A percentile compares a stretch with the other conserved stretches of the same genome.
Evolutionary conservation across 2,888 invertebrate species (phyloP).

Genomic region (Galeruca laticollis): DNA sequence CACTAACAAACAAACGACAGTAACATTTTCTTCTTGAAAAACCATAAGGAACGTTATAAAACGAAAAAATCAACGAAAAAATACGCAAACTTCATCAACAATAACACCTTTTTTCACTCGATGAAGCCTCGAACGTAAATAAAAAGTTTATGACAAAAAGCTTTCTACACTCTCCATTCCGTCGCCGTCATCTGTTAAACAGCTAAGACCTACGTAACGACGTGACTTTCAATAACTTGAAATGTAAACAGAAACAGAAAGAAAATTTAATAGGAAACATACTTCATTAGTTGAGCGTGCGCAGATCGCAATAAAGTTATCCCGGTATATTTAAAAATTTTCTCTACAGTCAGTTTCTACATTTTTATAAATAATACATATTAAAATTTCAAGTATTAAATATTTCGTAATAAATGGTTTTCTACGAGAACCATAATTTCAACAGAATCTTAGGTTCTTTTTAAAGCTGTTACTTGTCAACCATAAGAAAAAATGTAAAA

Average conservation of each 20-base stretch:
- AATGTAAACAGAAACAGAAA: slow-evolving; percentile 1
- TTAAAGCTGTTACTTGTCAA: no score
- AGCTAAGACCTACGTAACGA: slow-evolving; percentile 40
- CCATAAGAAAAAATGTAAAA: no score
- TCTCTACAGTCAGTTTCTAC: not conserved
- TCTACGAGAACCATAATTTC: no score
- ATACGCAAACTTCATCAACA: slow-evolving; percentile 5
- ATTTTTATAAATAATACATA: not conserved
- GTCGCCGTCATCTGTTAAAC: slow-evolving; percentile 50
- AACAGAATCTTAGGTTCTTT: no score
- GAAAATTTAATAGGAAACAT: not conserved
- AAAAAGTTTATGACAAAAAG: slow-evolving; percentile 58
- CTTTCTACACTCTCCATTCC: slow-evolving; percentile 58
- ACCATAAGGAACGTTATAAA: not conserved
- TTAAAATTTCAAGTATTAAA: no score
- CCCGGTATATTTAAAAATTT: slow-evolving; percentile 24
- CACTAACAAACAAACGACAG: slow-evolving; percentile 40
- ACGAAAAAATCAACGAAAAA: slow-evolving; percentile 3
- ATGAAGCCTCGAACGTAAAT: slow-evolving; percentile 58
- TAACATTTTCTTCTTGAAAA: slow-evolving; percentile 28
- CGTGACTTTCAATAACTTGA: slow-evolving; percentile 21
- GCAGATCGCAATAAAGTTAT: not conserved
- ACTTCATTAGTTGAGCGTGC: slow-evolving; percentile 7
- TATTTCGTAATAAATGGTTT: no score
- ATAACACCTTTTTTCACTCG: slow-evolving; percentile 45